phyloP scores from a whole-genome alignment of 2,888 invertebrate species.

The Stenoptilia bipunctidactyla region DNA sequence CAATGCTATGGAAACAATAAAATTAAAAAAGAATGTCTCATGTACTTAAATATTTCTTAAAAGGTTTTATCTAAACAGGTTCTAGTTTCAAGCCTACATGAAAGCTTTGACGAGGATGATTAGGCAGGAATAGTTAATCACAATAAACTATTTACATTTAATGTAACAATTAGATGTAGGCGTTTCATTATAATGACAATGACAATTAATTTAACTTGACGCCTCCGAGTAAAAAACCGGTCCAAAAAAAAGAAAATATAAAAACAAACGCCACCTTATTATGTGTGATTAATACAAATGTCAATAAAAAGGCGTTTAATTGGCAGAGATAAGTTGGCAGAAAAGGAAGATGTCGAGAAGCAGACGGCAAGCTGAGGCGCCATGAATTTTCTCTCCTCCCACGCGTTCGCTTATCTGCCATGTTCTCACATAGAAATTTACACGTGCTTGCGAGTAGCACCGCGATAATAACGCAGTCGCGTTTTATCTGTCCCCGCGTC shows the following conservation, averaged over 20 bases:
- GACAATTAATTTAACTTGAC: background rate
- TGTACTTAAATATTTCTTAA: conserved; percentile 17
- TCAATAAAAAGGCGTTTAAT: background rate
- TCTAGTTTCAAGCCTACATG: background rate
- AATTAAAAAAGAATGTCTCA: conserved; percentile 19
- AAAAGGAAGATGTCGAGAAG: background rate
- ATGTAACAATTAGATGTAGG: background rate
- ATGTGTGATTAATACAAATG: background rate
- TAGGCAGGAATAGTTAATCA: background rate
- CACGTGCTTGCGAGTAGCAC: conserved; percentile 57
- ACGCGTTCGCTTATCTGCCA: conserved; percentile 50
- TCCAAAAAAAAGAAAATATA: background rate
- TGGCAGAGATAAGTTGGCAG: background rate
- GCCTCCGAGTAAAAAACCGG: background rate
- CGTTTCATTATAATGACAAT: background rate
- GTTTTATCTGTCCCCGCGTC: conserved; percentile 54
- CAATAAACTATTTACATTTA: background rate
- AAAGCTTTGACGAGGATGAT: background rate
- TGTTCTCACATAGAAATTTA: conserved; percentile 67
- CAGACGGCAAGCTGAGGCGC: conserved; percentile 18
- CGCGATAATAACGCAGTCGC: conserved; percentile 47
- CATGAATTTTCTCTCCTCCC: conserved; percentile 48
- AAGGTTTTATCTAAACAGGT: background rate
- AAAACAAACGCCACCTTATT: background rate
- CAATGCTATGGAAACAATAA: conserved; percentile 38